Evolutionary conservation across 2,113 vertebrate genomes (phyloP).

Genomic region (Callorhinus ursinus): DNA sequence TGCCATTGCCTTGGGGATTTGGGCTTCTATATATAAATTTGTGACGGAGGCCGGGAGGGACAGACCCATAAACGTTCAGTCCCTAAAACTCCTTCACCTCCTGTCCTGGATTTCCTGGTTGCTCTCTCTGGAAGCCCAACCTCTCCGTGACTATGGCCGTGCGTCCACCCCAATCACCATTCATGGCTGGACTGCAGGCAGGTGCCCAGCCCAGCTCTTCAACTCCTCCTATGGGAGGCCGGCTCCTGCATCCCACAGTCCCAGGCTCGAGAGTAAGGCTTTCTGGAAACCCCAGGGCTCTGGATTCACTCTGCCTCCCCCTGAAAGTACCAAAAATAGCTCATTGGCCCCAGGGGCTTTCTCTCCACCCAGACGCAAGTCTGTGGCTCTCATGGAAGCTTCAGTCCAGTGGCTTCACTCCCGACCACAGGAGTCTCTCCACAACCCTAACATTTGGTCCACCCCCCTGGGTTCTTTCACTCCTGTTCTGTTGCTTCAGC

Average conservation of each 20-base stretch:
- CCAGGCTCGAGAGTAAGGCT: accelerated
- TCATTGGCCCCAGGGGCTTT: background rate
- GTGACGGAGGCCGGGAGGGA: background rate
- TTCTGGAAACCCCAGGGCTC: background rate
- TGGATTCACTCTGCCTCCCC: background rate
- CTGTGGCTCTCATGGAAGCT: background rate
- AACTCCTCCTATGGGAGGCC: background rate
- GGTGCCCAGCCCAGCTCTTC: too few relatives aligned
- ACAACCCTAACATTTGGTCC: accelerated
- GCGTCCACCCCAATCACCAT: too few relatives aligned
- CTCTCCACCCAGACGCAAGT: background rate
- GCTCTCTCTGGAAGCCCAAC: background rate
- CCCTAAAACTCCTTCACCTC: too few relatives aligned
- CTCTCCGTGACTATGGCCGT: accelerated
- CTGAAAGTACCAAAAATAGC: background rate
- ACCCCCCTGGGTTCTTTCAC: background rate
- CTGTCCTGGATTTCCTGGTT: background rate
- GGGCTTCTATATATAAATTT: background rate
- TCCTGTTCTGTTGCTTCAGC: background rate
- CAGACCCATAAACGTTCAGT: background rate
- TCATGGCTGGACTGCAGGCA: background rate
- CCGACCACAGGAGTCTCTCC: background rate
- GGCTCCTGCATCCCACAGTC: background rate
- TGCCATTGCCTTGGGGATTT: background rate
- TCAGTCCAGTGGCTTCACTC: background rate